Base-by-base conservation (phyloP, 2,113 vertebrate genomes). In the Antechinus flavipes region DNA sequence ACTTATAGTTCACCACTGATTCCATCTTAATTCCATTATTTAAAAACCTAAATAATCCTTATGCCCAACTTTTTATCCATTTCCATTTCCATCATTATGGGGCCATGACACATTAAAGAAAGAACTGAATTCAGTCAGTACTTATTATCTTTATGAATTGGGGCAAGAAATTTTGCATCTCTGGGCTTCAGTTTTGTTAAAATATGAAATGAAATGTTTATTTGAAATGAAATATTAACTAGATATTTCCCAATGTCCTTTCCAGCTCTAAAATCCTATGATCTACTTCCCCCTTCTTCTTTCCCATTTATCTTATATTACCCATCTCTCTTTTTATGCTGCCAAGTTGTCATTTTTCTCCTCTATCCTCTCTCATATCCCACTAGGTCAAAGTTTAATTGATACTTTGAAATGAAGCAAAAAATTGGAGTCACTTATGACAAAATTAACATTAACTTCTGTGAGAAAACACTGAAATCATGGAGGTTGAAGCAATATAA, bases 11-110 rank as follows among this genome's bases (percentile, higher is more conserved):
- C 2, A 23, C 10, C 76, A 27, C 2, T 90, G 49, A 47, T n/a
- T 92, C 90, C 52, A 76, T 91, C 93, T 35, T 92, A 93, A 92
- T 23, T 52, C 46, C 35, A 35, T n/a, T 93, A 46, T 91, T 92
- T 92, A 76, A 52, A 93, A 84, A 30, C 50, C 26, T 26, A 96
- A 58, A 8, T 26, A 49, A 56, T 93, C 91, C 0, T n/a, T 84
- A 53, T 26, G 1, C 3, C 30, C 30, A 68, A 35, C 3, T 68
- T 68, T 68, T 16, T 68, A 35, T 12, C 30, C 61, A 68, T 68
- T n/a, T 30, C 58, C 2, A 35, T n/a, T 35, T 35, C 61, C 30
- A 68, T 68, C 4, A 68, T 68, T 68, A 68, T 68, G 61, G 61
- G 35, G n/a, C 1, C 35, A 12, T 68, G 61, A 16, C 16, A 68